These are phyloP conservation scores for Dendronephthya gigantea DNA, from an alignment of 64 coral and sea anemone species.

Conservation along the genomic window DNA sequence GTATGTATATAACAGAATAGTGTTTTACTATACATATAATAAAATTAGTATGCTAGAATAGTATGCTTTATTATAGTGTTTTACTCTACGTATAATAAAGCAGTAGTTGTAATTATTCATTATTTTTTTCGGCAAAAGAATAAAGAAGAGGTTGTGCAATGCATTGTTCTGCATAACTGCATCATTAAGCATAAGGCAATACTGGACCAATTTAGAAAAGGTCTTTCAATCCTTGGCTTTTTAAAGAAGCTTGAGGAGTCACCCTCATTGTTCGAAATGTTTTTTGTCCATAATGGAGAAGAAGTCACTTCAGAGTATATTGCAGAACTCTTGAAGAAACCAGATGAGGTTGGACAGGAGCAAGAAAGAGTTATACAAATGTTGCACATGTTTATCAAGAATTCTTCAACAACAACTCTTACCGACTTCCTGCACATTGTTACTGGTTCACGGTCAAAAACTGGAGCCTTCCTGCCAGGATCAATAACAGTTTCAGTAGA, in stretches of 20 bases:
- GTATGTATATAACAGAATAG: too few species aligned
- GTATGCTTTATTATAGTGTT: too few species aligned
- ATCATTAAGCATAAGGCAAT: constrained; percentile 3
- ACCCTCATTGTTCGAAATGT: constrained; percentile 21
- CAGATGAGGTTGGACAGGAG: constrained; percentile 7
- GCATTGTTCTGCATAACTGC: neutral
- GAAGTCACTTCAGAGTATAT: constrained; percentile 9
- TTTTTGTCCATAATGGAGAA: constrained; percentile 23
- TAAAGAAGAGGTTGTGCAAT: constrained; percentile 19
- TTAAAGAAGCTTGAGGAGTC: constrained; percentile 9
- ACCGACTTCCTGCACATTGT: constrained; percentile 34
- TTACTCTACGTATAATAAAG: too few species aligned
- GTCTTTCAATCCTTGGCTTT: constrained; percentile 13
- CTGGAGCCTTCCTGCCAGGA: constrained; percentile 15
- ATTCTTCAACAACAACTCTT: constrained; percentile 27
- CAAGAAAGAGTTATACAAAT: constrained; percentile 23
- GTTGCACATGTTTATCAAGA: constrained; percentile 31
- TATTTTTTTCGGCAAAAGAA: too few species aligned
- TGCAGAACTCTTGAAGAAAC: neutral
- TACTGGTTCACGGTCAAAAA: constrained; percentile 38
- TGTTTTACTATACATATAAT: too few species aligned
- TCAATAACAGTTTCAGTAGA: constrained; percentile 43
- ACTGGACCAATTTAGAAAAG: constrained; percentile 26
- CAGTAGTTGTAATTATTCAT: too few species aligned
- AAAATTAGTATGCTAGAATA: too few species aligned